Evolutionary conservation across 1,140 invertebrate genomes (phyloP).

Genomic region (Drosophila varians): DNA sequence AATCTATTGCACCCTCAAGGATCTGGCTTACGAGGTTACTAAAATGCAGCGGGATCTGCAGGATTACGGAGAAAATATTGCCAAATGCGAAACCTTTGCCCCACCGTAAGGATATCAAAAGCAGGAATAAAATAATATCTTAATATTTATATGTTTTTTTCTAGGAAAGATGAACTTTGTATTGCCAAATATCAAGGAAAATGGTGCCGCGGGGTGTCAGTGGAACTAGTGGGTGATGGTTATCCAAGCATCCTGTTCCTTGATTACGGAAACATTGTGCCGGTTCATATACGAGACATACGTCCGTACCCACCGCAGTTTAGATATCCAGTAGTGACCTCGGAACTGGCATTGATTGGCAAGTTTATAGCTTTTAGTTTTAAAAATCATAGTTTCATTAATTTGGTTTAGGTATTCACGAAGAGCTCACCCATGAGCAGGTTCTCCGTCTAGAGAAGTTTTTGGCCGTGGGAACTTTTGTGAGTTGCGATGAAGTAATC

Average conservation of each 20-base stretch:
- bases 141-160: neutral
- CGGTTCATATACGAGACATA: slow-evolving; percentile 56
- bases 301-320: slow-evolving; percentile 68
- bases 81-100: slow-evolving; percentile 33
- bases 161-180: slow-evolving; percentile 59
- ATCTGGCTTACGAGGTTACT: slow-evolving; percentile 54
- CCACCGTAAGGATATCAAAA: slow-evolving; percentile 45
- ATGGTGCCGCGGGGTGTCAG: slow-evolving; percentile 71
- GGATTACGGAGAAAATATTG: slow-evolving; percentile 50
- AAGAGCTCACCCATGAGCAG: slow-evolving; percentile 9
- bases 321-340: slow-evolving; percentile 62
- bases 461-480: slow-evolving; percentile 34
- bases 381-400: neutral
- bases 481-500: slow-evolving; percentile 48
- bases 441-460: slow-evolving; percentile 35
- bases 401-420: slow-evolving; percentile 18
- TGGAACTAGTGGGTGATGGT: slow-evolving; percentile 77
- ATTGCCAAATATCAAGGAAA: slow-evolving; percentile 68
- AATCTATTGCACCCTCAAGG: slow-evolving; percentile 59
- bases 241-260: slow-evolving; percentile 75
- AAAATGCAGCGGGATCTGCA: slow-evolving; percentile 67
- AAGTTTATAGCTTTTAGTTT: neutral
- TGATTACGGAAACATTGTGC: slow-evolving; percentile 72
- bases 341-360: slow-evolving; percentile 56
- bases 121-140: neutral